phyloP scores from a whole-genome alignment of 2,888 invertebrate genomes.

The Alloplasta piceator region DNA sequence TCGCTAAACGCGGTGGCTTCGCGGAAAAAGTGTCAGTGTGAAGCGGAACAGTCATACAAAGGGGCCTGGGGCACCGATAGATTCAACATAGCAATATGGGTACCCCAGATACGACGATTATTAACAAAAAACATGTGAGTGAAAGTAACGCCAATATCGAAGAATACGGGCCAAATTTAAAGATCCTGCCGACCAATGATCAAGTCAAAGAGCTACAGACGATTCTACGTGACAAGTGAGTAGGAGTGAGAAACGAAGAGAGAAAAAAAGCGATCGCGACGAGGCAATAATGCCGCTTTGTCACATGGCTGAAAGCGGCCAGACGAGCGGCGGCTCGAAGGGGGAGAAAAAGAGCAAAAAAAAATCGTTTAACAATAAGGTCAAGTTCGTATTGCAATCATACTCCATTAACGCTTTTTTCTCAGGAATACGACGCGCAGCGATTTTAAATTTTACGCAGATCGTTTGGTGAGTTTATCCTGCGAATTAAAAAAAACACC shows the following conservation, averaged over 20 bases:
- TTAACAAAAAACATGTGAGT: constrained; percentile 75
- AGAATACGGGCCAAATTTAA: constrained; percentile 89
- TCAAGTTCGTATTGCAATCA: constrained; percentile 29
- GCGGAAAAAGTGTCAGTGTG: neutral
- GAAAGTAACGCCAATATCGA: constrained; percentile 83
- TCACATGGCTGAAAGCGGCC: constrained; percentile 32
- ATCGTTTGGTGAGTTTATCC: constrained; percentile 89
- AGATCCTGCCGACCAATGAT: constrained; percentile 89
- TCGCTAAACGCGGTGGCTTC: constrained; percentile 5
- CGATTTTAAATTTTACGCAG: constrained; percentile 99
- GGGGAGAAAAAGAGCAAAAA: neutral
- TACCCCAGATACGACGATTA: constrained; percentile 80
- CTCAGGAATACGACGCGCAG: constrained; percentile 94
- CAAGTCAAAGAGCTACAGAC: constrained; percentile 94
- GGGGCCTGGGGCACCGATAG: constrained; percentile 1
- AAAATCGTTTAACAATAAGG: constrained; percentile 28
- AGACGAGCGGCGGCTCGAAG: too few species aligned
- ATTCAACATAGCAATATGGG: constrained; percentile 78
- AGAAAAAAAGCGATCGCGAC: constrained; percentile 23
- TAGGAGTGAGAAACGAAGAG: constrained; percentile 45
- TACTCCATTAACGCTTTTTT: constrained; percentile 72
- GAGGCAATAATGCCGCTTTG: constrained; percentile 24
- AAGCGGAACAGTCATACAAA: neutral
- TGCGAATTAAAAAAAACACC: neutral
- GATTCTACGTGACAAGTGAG: constrained; percentile 94